phyloP scores from a whole-genome alignment of 1,140 invertebrate genomes.

The Calephelis virginiensis region DNA sequence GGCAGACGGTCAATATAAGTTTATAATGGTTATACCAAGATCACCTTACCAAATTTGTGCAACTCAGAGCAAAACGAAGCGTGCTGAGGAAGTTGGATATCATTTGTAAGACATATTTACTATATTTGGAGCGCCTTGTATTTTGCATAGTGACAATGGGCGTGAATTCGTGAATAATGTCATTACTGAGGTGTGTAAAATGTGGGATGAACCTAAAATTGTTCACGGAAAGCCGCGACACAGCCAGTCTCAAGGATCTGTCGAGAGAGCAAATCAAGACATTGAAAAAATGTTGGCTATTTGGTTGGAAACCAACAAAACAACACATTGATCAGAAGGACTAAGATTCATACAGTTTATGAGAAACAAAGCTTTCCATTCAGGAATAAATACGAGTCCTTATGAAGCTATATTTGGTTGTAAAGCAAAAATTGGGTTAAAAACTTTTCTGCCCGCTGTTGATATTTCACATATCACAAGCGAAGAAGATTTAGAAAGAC shows the following conservation, averaged over 20 bases:
- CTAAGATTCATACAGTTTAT: not conserved
- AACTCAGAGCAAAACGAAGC: conserved; percentile 52
- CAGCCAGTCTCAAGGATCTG: not conserved
- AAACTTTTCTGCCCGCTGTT: not conserved
- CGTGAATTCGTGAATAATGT: not conserved
- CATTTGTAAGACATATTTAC: conserved; percentile 23
- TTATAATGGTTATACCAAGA: conserved; percentile 46
- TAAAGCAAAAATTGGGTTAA: too few species aligned
- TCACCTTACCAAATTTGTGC: conserved; percentile 74
- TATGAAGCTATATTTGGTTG: not conserved
- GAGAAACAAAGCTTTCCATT: conserved; percentile 4
- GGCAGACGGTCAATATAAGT: conserved; percentile 62
- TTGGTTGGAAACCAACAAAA: too few species aligned
- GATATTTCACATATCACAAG: conserved; percentile 6
- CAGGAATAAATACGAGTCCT: conserved; percentile 10
- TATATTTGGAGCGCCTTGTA: conserved; percentile 10
- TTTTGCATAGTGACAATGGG: not conserved
- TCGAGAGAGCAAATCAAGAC: too few species aligned
- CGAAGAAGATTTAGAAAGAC: conserved; percentile 4
- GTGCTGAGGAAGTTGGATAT: conserved; percentile 38
- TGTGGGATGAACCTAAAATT: not conserved
- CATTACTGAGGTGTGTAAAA: not conserved
- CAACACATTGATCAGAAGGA: not conserved
- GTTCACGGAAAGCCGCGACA: conserved; percentile 28
- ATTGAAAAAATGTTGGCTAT: too few species aligned